Percentiles rank a stretch among this genome's conserved stretches.
phyloP scores from a whole-genome alignment of 1,140 invertebrate genomes.

The Eriocheir sinensis region DNA sequence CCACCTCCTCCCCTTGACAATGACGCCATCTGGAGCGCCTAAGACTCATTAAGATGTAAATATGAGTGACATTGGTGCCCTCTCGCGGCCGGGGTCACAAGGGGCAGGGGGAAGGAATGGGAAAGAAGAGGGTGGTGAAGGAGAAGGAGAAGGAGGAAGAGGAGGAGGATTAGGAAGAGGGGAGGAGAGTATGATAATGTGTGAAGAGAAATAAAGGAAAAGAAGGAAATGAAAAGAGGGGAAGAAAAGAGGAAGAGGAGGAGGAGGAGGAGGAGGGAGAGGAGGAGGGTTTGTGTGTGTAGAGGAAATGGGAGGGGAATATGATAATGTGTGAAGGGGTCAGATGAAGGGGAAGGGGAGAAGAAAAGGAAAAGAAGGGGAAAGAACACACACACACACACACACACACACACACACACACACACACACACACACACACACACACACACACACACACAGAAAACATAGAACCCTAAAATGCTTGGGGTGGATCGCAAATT shows the following conservation, averaged over 20 bases:
- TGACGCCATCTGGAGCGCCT: background rate
- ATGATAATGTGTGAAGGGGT: background rate
- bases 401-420: slow-evolving; percentile 34
- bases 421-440: slow-evolving; percentile 36
- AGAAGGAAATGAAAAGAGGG: too few relatives aligned
- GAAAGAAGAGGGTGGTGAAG: too few relatives aligned
- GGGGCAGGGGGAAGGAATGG: background rate
- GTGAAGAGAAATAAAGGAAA: too few relatives aligned
- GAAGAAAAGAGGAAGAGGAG: too few relatives aligned
- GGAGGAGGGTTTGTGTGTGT: background rate
- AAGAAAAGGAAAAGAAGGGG: background rate
- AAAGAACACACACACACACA: background rate
- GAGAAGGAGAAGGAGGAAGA: background rate
- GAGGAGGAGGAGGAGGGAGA: too few relatives aligned
- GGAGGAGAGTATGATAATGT: too few relatives aligned
- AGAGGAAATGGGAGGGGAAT: background rate
- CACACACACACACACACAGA: slow-evolving; percentile 14
- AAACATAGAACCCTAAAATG: background rate
- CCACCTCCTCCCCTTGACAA: background rate
- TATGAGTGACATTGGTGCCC: background rate
- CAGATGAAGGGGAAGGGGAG: background rate
- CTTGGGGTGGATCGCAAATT: slow-evolving; percentile 13
- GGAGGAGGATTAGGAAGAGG: too few relatives aligned
- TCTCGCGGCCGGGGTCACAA: background rate
- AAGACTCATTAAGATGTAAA: background rate